Conservation (phyloP, 2,888 invertebrate genomes). For the Trissoscelio sp. region DNA sequence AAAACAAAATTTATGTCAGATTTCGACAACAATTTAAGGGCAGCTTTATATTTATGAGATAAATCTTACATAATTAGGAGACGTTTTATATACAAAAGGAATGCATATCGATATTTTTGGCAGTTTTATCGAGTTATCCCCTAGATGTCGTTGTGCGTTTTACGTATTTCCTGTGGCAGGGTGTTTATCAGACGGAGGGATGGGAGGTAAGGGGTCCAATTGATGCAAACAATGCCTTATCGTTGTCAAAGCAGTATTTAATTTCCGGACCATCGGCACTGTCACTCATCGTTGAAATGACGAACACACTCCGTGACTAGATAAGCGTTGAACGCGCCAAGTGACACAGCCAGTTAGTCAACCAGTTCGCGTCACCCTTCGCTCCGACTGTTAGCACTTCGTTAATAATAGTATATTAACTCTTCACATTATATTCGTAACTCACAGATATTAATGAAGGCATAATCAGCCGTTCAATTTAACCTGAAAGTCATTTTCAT, state of each 20-base stretch:
- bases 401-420: constrained; percentile 53
- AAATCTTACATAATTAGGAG: too few species aligned
- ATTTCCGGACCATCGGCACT: constrained; percentile 76
- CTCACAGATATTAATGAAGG: constrained; percentile 31
- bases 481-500: constrained; percentile 26
- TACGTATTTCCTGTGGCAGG: constrained; percentile 13
- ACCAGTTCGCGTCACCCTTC: constrained; percentile 50
- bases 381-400: constrained; percentile 43
- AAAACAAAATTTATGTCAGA: constrained; percentile 20
- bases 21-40: neutral
- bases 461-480: constrained; percentile 37
- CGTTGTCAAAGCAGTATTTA: constrained; percentile 75
- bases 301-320: constrained; percentile 52
- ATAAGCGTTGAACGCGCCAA: constrained; percentile 56
- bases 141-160: neutral
- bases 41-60: too few species aligned
- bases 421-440: constrained; percentile 43
- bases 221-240: constrained; percentile 63
- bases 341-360: constrained; percentile 59
- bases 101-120: too few species aligned
- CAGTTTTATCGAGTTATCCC: too few species aligned
- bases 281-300: constrained; percentile 71
- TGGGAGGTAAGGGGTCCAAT: constrained; percentile 25
- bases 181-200: constrained; percentile 11
- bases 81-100: too few species aligned